phyloP scores from a whole-genome alignment of 2,888 invertebrate species.

The Malacosoma neustria region DNA sequence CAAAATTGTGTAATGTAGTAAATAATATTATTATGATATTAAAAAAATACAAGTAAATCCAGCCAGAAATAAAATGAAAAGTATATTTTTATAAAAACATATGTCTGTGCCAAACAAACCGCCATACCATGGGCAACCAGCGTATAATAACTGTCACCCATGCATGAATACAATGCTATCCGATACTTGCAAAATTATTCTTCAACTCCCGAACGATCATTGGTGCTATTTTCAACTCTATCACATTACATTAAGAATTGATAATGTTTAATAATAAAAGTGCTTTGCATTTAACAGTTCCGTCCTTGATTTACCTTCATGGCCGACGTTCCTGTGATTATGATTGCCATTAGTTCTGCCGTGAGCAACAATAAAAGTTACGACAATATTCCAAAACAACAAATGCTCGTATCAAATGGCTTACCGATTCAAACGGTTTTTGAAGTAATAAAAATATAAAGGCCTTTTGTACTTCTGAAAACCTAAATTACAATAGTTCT shows the following conservation, averaged over 20 bases:
- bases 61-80: too few species aligned
- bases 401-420: not conserved
- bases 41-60: too few species aligned
- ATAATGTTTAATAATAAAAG: not conserved
- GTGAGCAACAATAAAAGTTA: not conserved
- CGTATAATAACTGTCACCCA: conserved; percentile 33
- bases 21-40: too few species aligned
- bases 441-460: too few species aligned
- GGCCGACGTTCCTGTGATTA: not conserved
- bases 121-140: conserved; percentile 10
- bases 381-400: not conserved
- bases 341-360: not conserved
- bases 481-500: too few species aligned
- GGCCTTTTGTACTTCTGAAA: too few species aligned
- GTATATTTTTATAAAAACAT: not conserved
- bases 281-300: conserved; percentile 2
- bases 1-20: too few species aligned
- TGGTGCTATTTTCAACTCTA: conserved; percentile 15
- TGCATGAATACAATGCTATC: conserved; percentile 43
- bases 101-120: not conserved
- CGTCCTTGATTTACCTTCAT: conserved; percentile 5
- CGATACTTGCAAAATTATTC: conserved; percentile 12
- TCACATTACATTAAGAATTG: not conserved
- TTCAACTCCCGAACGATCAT: conserved; percentile 9
- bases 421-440: not conserved